Evolutionary conservation across 2,797 vertebrate genomes (phyloP).

Genomic region (Synaphobranchus kaupii): DNA sequence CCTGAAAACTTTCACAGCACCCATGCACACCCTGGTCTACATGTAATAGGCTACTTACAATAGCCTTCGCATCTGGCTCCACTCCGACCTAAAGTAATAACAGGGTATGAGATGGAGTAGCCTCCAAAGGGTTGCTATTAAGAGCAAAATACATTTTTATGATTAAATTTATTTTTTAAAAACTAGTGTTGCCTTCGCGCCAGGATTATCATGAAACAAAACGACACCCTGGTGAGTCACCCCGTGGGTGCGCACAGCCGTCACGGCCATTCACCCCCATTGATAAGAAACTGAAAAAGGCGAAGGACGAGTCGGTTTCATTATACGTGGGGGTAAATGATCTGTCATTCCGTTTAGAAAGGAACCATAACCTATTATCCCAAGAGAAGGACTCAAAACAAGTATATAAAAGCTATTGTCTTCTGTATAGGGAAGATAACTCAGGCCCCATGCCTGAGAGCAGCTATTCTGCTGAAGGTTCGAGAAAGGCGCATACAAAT

Average conservation of each 20-base stretch:
- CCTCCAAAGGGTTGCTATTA: background rate
- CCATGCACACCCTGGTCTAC: background rate
- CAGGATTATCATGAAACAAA: background rate
- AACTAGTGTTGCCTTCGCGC: background rate
- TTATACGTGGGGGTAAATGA: background rate
- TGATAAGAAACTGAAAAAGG: constrained; percentile 8
- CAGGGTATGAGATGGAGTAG: background rate
- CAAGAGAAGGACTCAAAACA: background rate
- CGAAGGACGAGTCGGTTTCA: background rate
- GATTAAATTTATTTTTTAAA: background rate
- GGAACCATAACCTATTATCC: background rate
- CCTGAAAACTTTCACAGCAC: background rate
- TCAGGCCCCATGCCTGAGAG: background rate
- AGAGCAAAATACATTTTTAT: background rate
- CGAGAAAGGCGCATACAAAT: background rate
- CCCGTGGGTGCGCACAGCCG: background rate
- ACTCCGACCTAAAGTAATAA: background rate
- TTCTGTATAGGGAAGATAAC: background rate
- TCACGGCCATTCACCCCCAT: constrained; percentile 13
- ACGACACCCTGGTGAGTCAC: background rate
- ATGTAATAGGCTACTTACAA: background rate
- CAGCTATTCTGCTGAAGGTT: background rate
- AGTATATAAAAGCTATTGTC: constrained; percentile 15
- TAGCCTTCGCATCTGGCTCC: constrained; percentile 2
- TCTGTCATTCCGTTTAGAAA: background rate